Evolutionary conservation across 2,797 vertebrate species (phyloP), one percentile per base, ranked within the genome.

Genomic region (Oreochromis mossambicus): DNA sequence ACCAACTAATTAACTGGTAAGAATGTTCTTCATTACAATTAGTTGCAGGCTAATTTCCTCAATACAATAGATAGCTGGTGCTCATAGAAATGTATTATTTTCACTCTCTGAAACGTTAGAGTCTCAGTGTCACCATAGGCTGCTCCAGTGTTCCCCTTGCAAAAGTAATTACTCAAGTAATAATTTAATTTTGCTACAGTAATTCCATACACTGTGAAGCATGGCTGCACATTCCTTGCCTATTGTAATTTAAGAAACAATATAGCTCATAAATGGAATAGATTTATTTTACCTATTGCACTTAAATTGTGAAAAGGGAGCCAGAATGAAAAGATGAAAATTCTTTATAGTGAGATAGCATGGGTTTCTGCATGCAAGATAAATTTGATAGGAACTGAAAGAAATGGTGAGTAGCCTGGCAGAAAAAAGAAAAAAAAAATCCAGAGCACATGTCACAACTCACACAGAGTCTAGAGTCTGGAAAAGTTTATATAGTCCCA

Each of bases 151-250:
- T 50, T 38, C 19, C 66, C 38, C 61, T 87, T 75, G 21, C 61
- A 79, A 90, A 90, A 90, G 81, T 89, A 87, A 91, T 92, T 90
- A 91, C 83, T 87, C 63, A 81, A 84, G 82, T 76, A 86, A 86
- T 91, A 84, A 91, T 92, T 91, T 24, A 81, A 88, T 88, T 92
- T 89, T 75, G 79, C 90, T 83, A 83, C 83, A 88, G 86, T 88
- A 85, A 88, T 87, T 92, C 50, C 58, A 83, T 80, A 87, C 77
- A 86, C 55, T 7, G 43, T 83, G 70, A 90, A 81, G 87, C 88
- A 85, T 81, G 86, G 84, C 81, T 86, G 86, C 78, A 83, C 80
- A 88, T 78, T 82, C 77, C 68, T 50, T 55, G 54, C 77, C 77
- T 32, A 50, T 50, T 85, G 77, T 80, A 88, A 92, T 86, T 88